These are phyloP conservation scores for Thecophora atra DNA, from an alignment of 2,888 invertebrate genomes.

Conservation along the genomic window DNA sequence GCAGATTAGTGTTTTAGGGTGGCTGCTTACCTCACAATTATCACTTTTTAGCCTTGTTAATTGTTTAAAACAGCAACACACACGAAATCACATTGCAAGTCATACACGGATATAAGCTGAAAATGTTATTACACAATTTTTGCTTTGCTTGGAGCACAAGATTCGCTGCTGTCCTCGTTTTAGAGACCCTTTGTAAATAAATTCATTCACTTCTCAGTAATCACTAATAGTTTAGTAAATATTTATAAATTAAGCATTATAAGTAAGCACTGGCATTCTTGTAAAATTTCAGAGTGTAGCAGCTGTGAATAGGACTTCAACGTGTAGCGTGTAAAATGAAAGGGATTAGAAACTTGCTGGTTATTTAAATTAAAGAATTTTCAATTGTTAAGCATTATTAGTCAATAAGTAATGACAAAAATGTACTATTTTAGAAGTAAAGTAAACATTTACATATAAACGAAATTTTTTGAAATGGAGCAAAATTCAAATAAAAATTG, in stretches of 20 bases:
- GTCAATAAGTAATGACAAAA: conserved; percentile 28
- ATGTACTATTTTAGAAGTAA: conserved; percentile 34
- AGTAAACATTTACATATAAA: conserved; percentile 23
- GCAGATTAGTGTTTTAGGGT: no score
- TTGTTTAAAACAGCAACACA: no score
- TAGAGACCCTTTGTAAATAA: conserved; percentile 15
- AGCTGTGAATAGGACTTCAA: conserved; percentile 2
- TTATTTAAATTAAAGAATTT: conserved; percentile 27
- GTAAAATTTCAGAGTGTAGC: background rate
- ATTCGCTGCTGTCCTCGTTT: no score
- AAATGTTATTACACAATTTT: no score
- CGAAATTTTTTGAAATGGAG: background rate
- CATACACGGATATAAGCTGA: no score
- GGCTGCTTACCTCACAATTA: no score
- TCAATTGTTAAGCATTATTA: conserved; percentile 38
- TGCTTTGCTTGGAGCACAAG: no score
- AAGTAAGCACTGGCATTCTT: conserved; percentile 5
- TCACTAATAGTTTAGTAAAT: background rate
- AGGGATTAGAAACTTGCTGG: conserved; percentile 23
- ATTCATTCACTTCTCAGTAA: background rate
- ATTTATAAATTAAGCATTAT: background rate
- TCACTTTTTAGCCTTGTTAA: no score
- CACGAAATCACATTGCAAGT: no score
- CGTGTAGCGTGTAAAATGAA: conserved; percentile 11
- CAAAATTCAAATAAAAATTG: background rate